Evolutionary conservation across 2,797 vertebrate species (phyloP).

Genomic region (Onychomys leucogaster): DNA sequence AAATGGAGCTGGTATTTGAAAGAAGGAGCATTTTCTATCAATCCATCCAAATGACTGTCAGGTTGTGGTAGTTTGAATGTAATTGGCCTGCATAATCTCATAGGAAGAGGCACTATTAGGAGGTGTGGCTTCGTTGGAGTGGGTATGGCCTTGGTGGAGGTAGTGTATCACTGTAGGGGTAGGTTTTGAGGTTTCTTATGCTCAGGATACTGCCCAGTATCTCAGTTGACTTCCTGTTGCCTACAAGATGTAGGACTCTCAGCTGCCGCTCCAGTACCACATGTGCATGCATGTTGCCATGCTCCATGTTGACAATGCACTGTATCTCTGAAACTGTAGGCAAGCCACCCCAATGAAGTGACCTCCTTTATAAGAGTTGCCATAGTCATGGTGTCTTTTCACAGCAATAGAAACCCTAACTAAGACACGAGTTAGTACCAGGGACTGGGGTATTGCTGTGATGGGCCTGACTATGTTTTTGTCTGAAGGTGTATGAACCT

Average conservation of each 20-base stretch:
- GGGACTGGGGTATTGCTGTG: background rate
- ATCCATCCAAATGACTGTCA: background rate
- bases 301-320: background rate
- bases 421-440: background rate
- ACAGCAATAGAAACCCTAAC: background rate
- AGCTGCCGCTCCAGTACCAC: background rate
- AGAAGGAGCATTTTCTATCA: background rate
- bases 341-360: background rate
- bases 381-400: background rate
- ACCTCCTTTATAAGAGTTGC: background rate
- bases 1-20: slow-evolving; percentile 34
- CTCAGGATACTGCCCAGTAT: background rate
- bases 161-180: background rate
- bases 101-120: background rate
- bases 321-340: background rate
- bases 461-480: background rate
- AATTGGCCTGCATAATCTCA: background rate
- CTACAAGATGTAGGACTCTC: background rate
- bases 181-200: background rate
- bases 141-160: background rate
- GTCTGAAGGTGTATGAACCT: background rate
- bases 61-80: background rate
- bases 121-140: background rate
- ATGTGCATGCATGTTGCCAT: background rate
- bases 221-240: background rate